Evolutionary conservation across 2,888 invertebrate species (phyloP).

Genomic region (Protophormia terraenovae): DNA sequence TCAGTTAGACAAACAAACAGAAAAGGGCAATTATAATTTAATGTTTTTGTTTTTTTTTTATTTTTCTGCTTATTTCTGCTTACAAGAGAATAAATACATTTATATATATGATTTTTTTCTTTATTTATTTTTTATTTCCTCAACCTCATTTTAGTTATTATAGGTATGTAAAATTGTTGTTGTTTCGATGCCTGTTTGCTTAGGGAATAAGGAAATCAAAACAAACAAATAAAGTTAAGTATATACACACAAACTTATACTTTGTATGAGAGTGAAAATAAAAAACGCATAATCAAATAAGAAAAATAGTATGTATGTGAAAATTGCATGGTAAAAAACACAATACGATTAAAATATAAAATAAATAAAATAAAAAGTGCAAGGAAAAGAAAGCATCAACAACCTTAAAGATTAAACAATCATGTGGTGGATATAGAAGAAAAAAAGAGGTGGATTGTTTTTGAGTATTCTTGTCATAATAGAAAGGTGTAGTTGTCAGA

Average conservation of each 20-base stretch:
- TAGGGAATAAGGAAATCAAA: conserved; percentile 68
- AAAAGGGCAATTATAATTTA: conserved; percentile 39
- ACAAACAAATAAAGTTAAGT: conserved; percentile 70
- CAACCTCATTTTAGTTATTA: conserved; percentile 43
- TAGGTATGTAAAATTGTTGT: conserved; percentile 42
- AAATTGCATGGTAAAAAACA: background rate
- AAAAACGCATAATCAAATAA: background rate
- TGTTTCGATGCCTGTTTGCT: conserved; percentile 31
- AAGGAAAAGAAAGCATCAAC: no score
- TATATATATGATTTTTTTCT: no score
- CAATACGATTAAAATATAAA: conserved; percentile 8
- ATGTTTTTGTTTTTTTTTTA: background rate
- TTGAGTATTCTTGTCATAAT: no score
- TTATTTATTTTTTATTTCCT: background rate
- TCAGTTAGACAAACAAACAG: no score
- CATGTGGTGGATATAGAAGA: no score
- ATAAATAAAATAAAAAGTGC: background rate
- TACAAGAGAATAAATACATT: no score
- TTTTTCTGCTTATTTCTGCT: background rate
- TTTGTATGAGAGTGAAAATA: background rate
- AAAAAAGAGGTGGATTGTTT: no score
- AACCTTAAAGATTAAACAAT: no score
- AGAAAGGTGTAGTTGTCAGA: no score
- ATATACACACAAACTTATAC: background rate
- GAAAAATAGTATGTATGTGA: background rate